Evolutionary conservation across 2,113 vertebrate genomes (phyloP).

Genomic region (Steatornis caripensis): DNA sequence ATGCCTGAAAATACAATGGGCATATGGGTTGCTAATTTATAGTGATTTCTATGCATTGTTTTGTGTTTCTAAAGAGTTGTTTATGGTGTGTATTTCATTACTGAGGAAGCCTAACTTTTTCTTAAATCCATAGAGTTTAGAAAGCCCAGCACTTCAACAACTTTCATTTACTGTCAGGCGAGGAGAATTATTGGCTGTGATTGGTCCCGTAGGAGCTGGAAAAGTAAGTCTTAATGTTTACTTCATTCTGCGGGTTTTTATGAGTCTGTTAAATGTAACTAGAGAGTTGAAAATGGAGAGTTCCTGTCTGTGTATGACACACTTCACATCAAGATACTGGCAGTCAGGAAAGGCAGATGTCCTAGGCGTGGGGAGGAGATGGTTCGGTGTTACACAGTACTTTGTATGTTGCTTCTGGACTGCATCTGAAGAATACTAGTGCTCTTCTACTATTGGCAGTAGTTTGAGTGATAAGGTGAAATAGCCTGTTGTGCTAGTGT

Average conservation of each 20-base stretch:
- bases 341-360: not conserved
- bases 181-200: slow-evolving; percentile 85
- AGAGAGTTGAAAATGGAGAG: not conserved
- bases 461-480: not conserved
- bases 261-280: not conserved
- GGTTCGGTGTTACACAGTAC: not conserved
- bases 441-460: not conserved
- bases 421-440: not conserved
- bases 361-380: not conserved
- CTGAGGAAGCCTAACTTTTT: not conserved
- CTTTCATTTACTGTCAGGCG: slow-evolving; percentile 82
- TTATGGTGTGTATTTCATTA: not conserved
- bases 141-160: slow-evolving; percentile 82
- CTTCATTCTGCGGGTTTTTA: not conserved
- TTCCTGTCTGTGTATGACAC: not conserved
- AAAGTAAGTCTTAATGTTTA: slow-evolving; percentile 78
- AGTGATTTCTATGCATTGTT: not conserved
- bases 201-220: slow-evolving; percentile 93
- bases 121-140: slow-evolving; percentile 69
- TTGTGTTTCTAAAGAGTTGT: not conserved
- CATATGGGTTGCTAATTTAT: not conserved
- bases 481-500: fast-evolving
- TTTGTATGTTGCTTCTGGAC: not conserved
- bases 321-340: not conserved
- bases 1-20: not conserved